These are phyloP conservation scores for Cyanoderma ruficeps DNA, from an alignment of 2,113 vertebrate species.

Conservation along the genomic window DNA sequence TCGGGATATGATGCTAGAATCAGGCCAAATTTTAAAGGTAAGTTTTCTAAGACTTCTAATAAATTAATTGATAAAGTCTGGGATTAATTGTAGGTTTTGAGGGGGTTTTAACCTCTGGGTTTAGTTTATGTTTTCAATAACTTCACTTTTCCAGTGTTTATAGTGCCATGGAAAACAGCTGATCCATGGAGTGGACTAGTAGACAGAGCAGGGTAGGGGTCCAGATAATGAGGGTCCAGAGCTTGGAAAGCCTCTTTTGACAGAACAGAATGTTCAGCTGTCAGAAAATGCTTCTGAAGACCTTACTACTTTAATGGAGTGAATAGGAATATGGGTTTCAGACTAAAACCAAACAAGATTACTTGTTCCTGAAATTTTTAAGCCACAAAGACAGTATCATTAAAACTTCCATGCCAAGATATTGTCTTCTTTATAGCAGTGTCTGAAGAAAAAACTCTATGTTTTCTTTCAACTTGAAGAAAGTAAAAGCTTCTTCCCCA, in stretches of 20 bases:
- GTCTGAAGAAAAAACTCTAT: not conserved
- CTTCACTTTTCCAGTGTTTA: not conserved
- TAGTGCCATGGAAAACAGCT: not conserved
- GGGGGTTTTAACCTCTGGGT: not conserved
- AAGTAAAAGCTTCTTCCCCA: not conserved
- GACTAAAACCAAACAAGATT: not conserved
- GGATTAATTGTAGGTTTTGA: not conserved
- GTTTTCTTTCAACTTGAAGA: not conserved
- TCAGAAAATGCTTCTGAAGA: not conserved
- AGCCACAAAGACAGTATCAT: not conserved
- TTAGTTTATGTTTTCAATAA: not conserved
- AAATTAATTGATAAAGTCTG: not conserved
- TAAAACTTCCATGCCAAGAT: not conserved
- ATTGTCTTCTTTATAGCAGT: not conserved
- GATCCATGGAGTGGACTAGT: not conserved
- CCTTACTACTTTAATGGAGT: not conserved
- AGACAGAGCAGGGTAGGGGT: not conserved
- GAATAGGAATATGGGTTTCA: not conserved
- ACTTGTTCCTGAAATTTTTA: not conserved
- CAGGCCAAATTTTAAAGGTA: slow-evolving; percentile 99
- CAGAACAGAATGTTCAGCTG: not conserved
- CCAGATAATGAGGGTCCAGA: not conserved
- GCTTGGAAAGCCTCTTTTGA: not conserved
- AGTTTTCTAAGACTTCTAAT: slow-evolving; percentile 36
- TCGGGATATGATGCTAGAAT: slow-evolving; percentile 98